Percentiles rank a stretch among this genome's conserved stretches.
Evolutionary conservation across 2,113 vertebrate genomes (phyloP).

Genomic region (Gymnarchus niloticus): DNA sequence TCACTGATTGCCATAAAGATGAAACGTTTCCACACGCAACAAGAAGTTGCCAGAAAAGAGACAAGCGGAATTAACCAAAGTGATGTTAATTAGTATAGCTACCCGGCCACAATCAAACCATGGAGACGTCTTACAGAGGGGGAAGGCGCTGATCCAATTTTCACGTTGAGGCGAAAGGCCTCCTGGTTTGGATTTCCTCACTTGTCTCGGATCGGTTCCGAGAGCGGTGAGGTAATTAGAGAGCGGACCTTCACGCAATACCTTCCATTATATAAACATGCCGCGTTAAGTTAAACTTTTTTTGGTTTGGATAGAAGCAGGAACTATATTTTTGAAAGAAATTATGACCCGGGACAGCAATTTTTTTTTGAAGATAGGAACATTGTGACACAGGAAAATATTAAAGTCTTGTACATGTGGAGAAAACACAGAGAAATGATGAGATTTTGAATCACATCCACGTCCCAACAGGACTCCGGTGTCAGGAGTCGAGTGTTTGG

Average conservation of each 20-base stretch:
- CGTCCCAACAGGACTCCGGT: background rate
- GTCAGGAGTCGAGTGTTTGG: background rate
- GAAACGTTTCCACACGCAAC: background rate
- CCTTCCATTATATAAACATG: too few species aligned
- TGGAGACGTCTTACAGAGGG: background rate
- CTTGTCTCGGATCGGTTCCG: background rate
- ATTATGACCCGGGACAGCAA: background rate
- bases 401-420: too few species aligned
- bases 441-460: background rate
- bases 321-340: background rate
- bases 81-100: background rate
- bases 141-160: background rate
- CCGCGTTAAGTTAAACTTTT: background rate
- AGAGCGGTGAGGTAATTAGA: too few species aligned
- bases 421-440: background rate
- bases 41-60: background rate
- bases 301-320: background rate
- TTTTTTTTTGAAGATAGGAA: background rate
- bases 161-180: background rate
- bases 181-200: background rate
- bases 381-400: background rate
- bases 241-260: too few species aligned
- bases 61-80: too few species aligned
- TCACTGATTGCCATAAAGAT: too few species aligned
- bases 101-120: background rate